Evolutionary conservation across 2,888 invertebrate genomes (phyloP), one percentile per base, ranked within the genome.

Genomic region (Drosophila vallismaia): DNA sequence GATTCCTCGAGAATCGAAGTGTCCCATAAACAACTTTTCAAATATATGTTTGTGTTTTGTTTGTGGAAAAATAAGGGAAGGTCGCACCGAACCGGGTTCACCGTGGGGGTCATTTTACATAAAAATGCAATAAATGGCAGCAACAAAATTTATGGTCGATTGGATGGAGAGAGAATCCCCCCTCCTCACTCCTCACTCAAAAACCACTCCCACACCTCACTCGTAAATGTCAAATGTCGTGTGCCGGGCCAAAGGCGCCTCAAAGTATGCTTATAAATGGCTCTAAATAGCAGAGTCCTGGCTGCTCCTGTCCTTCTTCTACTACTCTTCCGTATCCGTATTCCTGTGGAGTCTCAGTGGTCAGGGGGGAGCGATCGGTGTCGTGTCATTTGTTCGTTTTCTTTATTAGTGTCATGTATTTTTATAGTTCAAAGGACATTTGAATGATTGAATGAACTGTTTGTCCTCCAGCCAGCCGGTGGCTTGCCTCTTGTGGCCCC

Each of bases 371-470:
- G 19, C 19, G 19, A 19, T 19, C 19, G 19, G 82, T 88, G 76
- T 85, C 84, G 88, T 88, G 88, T 86, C 84, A 85, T 85, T 85
- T 85, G 88, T 82, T 87, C 81, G 87, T 86, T 85, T 86, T 89
- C 89, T 90, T 89, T 89, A 90, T 89, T 89, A 89, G 90, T 89
- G 90, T 89, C 90, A 90, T 89, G 90, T 90, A 89, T 89, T 89
- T 89, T 90, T 90, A 90, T 89, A 89, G 89, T 89, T 90, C 89
- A 89, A 89, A 89, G 89, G 90, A 89, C 90, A 89, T 90, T 89
- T 90, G 90, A 89, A 90, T 89, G 90, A 89, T 90, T 89, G 89
- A 89, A 89, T 89, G 89, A 89, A 79, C 84, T 88, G 72, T 71
- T 71, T 72, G 63, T 63, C 63, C 53, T 51, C 52, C 64, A 46